Evolutionary conservation across 2,797 vertebrate genomes (phyloP), one percentile per base, ranked within the genome.

Genomic region (Falco naumanni): DNA sequence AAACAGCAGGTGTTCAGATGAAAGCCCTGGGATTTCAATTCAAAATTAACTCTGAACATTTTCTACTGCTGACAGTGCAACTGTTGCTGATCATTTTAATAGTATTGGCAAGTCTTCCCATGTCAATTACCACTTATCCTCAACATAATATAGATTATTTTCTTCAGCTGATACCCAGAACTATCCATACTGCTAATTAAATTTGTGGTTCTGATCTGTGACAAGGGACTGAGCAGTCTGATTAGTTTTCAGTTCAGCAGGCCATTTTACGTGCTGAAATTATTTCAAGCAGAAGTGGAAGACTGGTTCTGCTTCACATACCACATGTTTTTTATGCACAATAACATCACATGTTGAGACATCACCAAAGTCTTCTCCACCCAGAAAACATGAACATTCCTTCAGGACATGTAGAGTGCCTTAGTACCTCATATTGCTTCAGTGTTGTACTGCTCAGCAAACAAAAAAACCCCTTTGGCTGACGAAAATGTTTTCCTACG

Each of bases 31-130:
- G 39, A 77, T 78, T 88, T 20, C 31, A 63, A 43, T 72, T n/a
- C 53, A 51, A 93, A 95, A 90, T 90, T 65, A 91, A 84, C 33
- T 64, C 41, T 11, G 4, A 86, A 81, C 41, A 37, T 57, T 81
- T 91, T 70, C 68, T 71, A 63, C 13, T 31, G 45, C 69, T 86
- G 65, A 85, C 59, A 89, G 48, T 33, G 54, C 57, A 90, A 92
- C 65, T 68, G 41, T 37, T 89, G 65, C 65, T 45, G 37, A 83
- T 77, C 6, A 60, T 86, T 91, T 87, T 70, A 80, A 80, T 43
- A n/a, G 64, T 66, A 84, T 19, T 66, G 60, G 39, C 65, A 59
- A 78, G 50, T 45, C 72, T 88, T 77, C 15, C 18, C 57, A 17
- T 17, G 43, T 63, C 84, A 77, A 64, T 77, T 90, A 66, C 10